Evolutionary conservation across 2,797 vertebrate genomes (phyloP).

Genomic region (Antrozous pallidus): DNA sequence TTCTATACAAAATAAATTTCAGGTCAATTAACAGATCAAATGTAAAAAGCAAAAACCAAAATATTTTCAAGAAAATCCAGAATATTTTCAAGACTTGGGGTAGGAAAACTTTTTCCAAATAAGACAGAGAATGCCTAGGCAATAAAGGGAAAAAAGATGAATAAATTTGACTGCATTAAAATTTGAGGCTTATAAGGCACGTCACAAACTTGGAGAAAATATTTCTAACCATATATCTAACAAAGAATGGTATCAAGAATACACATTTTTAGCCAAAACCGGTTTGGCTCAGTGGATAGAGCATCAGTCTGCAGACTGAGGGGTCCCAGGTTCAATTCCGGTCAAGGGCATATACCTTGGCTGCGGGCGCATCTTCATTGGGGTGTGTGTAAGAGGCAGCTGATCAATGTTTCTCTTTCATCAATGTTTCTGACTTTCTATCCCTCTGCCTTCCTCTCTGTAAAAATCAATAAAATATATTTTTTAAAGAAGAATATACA

Average conservation of each 20-base stretch:
- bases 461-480: too few relatives aligned
- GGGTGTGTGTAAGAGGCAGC: too few relatives aligned
- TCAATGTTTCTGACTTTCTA: too few relatives aligned
- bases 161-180: slow-evolving; percentile 21
- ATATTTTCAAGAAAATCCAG: not conserved
- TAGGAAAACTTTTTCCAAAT: not conserved
- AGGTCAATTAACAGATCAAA: not conserved
- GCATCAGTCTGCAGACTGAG: too few relatives aligned
- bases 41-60: not conserved
- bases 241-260: not conserved
- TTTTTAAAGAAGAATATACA: not conserved
- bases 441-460: too few relatives aligned
- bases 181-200: slow-evolving; percentile 8
- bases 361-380: too few relatives aligned
- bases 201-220: not conserved
- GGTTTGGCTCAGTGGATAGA: too few relatives aligned
- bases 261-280: not conserved
- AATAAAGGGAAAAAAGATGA: not conserved
- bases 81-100: not conserved
- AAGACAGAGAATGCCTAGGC: slow-evolving; percentile 11
- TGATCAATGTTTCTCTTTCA: too few relatives aligned
- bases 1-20: not conserved
- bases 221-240: slow-evolving; percentile 22
- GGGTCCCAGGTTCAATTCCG: too few relatives aligned
- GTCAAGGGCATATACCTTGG: too few relatives aligned